These are phyloP conservation scores for Pseudopipra pipra DNA, from an alignment of 2,113 vertebrate genomes.

Conservation along the genomic window DNA sequence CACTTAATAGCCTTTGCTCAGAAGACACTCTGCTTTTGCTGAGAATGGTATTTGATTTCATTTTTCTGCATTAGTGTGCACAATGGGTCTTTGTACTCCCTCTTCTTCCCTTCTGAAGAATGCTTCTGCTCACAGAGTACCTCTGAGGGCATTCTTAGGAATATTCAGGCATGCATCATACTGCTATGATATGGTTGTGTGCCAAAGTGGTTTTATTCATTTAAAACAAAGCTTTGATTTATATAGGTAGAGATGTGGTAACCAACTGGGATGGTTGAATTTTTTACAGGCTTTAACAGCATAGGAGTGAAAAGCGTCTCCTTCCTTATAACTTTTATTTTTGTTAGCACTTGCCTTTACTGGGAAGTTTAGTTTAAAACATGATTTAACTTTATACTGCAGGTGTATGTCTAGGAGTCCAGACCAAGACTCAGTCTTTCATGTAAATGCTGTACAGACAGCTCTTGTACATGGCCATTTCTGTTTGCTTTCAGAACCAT, in stretches of 20 bases:
- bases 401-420: background rate
- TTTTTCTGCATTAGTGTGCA: background rate
- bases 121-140: slow-evolving; percentile 7
- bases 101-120: background rate
- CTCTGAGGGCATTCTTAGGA: slow-evolving; percentile 1
- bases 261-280: background rate
- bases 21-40: background rate
- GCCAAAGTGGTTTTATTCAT: background rate
- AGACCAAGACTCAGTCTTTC: background rate
- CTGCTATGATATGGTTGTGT: background rate
- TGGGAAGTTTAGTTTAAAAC: background rate
- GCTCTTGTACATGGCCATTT: background rate
- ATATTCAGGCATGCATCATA: background rate
- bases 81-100: background rate
- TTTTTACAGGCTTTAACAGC: background rate
- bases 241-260: background rate
- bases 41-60: slow-evolving; percentile 1
- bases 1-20: slow-evolving; percentile 8
- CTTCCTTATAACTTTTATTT: background rate
- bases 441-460: background rate
- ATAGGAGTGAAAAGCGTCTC: background rate
- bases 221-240: slow-evolving; percentile 18
- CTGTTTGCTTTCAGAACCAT: background rate
- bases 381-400: background rate
- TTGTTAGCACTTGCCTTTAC: background rate